Percentiles rank a stretch among this genome's conserved stretches.
Conservation (phyloP, 1,140 invertebrate species). For the Pantala flavescens region DNA sequence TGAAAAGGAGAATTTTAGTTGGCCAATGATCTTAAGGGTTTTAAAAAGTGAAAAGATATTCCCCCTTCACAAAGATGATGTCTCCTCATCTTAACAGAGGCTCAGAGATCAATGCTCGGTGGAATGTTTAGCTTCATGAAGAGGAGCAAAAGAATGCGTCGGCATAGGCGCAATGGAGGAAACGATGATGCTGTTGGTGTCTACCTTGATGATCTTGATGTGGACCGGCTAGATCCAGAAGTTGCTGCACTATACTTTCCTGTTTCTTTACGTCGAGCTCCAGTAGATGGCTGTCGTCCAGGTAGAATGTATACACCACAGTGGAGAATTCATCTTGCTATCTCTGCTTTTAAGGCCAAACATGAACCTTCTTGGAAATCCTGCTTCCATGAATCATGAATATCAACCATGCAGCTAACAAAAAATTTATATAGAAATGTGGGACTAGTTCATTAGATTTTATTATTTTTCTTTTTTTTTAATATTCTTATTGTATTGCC, state of each 20-base stretch:
- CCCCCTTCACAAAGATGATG: neutral
- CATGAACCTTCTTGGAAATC: too few species aligned
- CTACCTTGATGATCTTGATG: slow-evolving; percentile 85
- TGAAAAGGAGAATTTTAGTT: neutral
- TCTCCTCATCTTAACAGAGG: slow-evolving; percentile 32
- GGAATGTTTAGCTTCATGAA: slow-evolving; percentile 91
- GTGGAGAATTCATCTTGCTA: too few species aligned
- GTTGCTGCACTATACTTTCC: slow-evolving; percentile 83
- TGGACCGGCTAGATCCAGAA: slow-evolving; percentile 80
- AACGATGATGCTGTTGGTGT: slow-evolving; percentile 63
- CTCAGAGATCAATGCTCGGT: slow-evolving; percentile 67
- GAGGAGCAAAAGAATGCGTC: slow-evolving; percentile 57
- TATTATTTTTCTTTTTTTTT: too few species aligned
- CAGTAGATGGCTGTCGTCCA: neutral
- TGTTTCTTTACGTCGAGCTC: slow-evolving; percentile 22
- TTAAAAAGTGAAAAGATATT: neutral
- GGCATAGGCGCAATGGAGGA: slow-evolving; percentile 35
- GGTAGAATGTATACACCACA: neutral
- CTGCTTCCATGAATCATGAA: too few species aligned
- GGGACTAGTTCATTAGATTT: too few species aligned
- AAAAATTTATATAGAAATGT: too few species aligned
- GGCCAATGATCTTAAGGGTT: neutral
- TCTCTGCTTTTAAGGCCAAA: too few species aligned
- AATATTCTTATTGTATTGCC: too few species aligned
- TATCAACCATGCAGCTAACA: too few species aligned